Evolutionary conservation across 64 coral and sea anemone species (phyloP), one percentile per base, ranked within the genome.

Genomic region (Stichodactyla mertensii): DNA sequence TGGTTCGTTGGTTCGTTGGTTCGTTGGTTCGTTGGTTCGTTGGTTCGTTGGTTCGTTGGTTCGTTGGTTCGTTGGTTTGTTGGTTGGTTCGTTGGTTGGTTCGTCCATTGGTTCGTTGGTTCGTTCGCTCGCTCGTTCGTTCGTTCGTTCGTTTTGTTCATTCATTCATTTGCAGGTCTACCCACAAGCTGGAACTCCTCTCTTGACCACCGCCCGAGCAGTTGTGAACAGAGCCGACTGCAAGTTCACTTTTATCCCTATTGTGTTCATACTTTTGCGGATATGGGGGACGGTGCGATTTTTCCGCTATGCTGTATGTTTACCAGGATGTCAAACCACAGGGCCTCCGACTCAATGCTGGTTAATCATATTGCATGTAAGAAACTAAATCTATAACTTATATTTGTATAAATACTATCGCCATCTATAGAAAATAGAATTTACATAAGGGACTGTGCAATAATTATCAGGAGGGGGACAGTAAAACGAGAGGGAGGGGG

Each of bases 261-360:
- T 99, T 45, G 69, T 92, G 59, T 95, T 99, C 83, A 89, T 99
- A 26, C 27, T 99, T 13, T 77, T 99, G 18, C 85, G 96, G 51
- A 88, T 92, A 55, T 99, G 96, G 96, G 96, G 96, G 19, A 99
- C 96, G 4, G 87, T 99, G 20, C 54, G 96, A 16, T 99, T 99
- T 82, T 61, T 99, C 53, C 58, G 92, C 18, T 91, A 87, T 26
- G 27, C 69, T 86, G 36, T 61, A 8, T 82, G 61, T 64, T 79
- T 59, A 45, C 69, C 89, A 55, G 58, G 82, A 16, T 84, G 20
- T 23, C 51, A 79, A 20, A 0, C 54, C 77, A 9, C 52, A 45
- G 18, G 52, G 4, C 85, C 54, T 61, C 52, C 79, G 7, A 61
- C 45, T 26, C 45, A 62, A 18, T 51, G 53, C 26, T 88, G 27